Evolutionary conservation across 37 sponge, comb jelly and placozoan species (phyloP).

Genomic region (Mnemiopsis leidyi): DNA sequence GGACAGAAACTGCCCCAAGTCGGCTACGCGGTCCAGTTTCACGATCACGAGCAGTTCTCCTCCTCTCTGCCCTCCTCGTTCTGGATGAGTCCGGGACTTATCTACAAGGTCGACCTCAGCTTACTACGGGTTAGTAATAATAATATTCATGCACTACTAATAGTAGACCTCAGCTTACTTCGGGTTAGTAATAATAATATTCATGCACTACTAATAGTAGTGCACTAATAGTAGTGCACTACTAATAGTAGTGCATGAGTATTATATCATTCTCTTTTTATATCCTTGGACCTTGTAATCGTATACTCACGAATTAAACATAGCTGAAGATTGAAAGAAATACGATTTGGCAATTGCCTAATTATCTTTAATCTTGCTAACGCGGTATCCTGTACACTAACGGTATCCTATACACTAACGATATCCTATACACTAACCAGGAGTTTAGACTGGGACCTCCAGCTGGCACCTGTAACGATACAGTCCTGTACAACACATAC

Average conservation of each 20-base stretch:
- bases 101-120: constrained; percentile 26
- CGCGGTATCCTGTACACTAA: too few relatives aligned
- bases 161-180: not conserved
- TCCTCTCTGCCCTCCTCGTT: not conserved
- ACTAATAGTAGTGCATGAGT: too few relatives aligned
- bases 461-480: not conserved
- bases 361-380: too few relatives aligned
- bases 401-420: too few relatives aligned
- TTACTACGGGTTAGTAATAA: not conserved
- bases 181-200: not conserved
- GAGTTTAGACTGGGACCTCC: not conserved
- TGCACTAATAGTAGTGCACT: too few relatives aligned
- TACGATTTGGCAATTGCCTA: too few relatives aligned
- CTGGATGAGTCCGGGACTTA: constrained; percentile 33
- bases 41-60: constrained; percentile 27
- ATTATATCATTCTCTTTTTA: too few relatives aligned
- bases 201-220: not conserved
- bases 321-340: too few relatives aligned
- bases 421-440: not conserved
- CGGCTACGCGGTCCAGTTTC: constrained; percentile 2
- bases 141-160: not conserved
- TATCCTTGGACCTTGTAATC: too few relatives aligned
- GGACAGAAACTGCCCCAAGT: constrained; percentile 2
- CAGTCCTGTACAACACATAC: constrained; percentile 7
- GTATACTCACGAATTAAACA: too few relatives aligned